Evolutionary conservation across 2,113 vertebrate genomes (phyloP).

Genomic region (Tapirus terrestris): DNA sequence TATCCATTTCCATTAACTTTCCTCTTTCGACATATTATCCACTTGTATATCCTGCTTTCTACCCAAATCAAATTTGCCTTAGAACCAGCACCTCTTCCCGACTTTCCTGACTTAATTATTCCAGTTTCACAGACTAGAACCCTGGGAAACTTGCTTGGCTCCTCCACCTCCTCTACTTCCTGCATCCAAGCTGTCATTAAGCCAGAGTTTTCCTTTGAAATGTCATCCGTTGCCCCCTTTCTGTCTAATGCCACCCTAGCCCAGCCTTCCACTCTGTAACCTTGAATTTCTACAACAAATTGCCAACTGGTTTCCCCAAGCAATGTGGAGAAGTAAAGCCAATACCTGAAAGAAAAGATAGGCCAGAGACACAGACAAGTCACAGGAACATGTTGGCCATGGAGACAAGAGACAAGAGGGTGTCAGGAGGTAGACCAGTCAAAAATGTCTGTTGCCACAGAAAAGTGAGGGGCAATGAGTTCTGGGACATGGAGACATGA

Average conservation of each 20-base stretch:
- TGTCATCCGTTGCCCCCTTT: neutral
- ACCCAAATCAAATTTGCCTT: constrained; percentile 56
- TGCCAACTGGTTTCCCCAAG: neutral
- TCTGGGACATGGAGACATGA: neutral
- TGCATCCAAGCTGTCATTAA: neutral
- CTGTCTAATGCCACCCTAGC: neutral
- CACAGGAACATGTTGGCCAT: neutral
- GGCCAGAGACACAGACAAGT: neutral
- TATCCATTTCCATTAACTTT: constrained; percentile 71
- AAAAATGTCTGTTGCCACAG: neutral
- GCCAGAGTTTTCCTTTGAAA: neutral
- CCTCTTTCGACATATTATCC: constrained; percentile 57
- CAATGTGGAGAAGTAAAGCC: neutral
- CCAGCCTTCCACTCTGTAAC: neutral
- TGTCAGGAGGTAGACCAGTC: neutral
- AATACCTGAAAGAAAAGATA: neutral
- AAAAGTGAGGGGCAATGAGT: neutral
- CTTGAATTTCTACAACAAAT: neutral
- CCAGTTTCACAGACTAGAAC: neutral
- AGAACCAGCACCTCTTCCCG: neutral
- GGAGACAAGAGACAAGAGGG: neutral
- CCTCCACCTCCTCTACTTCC: neutral
- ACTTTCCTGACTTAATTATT: neutral
- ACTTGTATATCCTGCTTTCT: constrained; percentile 20
- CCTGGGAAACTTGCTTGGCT: neutral